Base-by-base conservation (phyloP, 2,113 vertebrate species). In the Triplophysa dalaica region DNA sequence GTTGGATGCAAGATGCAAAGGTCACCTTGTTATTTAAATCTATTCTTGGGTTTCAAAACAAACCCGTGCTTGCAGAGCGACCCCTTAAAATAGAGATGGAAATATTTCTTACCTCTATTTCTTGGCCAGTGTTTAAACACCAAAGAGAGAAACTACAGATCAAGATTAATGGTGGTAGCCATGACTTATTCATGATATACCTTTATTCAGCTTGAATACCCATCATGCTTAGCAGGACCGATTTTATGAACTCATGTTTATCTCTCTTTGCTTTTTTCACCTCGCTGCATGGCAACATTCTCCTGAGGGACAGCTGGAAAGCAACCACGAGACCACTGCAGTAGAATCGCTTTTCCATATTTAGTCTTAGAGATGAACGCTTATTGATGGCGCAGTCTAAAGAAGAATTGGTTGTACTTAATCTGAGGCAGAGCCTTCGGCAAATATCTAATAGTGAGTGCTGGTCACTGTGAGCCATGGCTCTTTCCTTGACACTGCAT, bases 41-140 rank as follows among this genome's bases (percentile, higher is more conserved):
- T 33, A 21, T 43, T 68, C 85, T 89, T 80, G 63, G 82, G 85
- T 92, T 91, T 90, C 89, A 90, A 93, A 93, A 92, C 91, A 92
- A 91, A 87, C 85, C 56, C 67, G 26, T 69, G 64, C 79, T 67
- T 62, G 33, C 75, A 65, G 19, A 48, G 45, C 65, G 16, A 75
- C 21, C 56, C 80, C 41, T 62, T 33, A 79, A 84, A 86, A 86
- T 84, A 83, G 82, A 77, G 41, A 79, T 33, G 48, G 77, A 73
- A 77, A 70, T 80, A 75, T 75, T 78, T 21, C 60, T 73, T 73
- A 64, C 56, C 75, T 77, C 22, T 11, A 73, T 78, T 66, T 82
- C 76, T 77, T 74, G 63, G 77, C 82, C 45, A 38, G 38, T 48
- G 52, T 50, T 21, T 69, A 5, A 77, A 65, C 24, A 67, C 77